Percentiles rank a stretch among this genome's conserved stretches.
phyloP scores from a whole-genome alignment of 2,797 vertebrate genomes.

The Myoxocephalus aenaeus region DNA sequence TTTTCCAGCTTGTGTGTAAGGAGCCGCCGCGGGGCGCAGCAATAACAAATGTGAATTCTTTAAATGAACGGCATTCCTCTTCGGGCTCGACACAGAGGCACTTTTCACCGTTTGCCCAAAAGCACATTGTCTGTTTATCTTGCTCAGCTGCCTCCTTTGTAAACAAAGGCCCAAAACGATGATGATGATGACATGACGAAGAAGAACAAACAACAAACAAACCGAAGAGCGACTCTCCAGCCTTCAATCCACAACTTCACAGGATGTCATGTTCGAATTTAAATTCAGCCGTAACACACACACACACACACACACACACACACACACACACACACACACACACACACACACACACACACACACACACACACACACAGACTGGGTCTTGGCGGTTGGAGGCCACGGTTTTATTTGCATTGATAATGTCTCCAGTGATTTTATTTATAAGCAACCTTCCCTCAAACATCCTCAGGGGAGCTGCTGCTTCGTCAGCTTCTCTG shows the following conservation, averaged over 20 bases:
- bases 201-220: conserved; percentile 20
- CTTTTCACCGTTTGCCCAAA: conserved; percentile 11
- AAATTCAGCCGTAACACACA: too few species aligned
- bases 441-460: conserved; percentile 3
- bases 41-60: conserved; percentile 60
- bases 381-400: background rate
- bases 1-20: background rate
- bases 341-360: too few species aligned
- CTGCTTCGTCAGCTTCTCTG: conserved; percentile 28
- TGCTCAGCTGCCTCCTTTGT: conserved; percentile 41
- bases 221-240: background rate
- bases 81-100: conserved; percentile 8
- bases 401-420: conserved; percentile 46
- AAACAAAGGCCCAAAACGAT: conserved; percentile 40
- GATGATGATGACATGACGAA: conserved; percentile 32
- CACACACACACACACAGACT: background rate
- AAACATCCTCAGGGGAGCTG: background rate
- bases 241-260: conserved; percentile 1
- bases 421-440: conserved; percentile 42
- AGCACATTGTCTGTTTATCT: conserved; percentile 33
- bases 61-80: conserved; percentile 58
- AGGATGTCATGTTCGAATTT: conserved; percentile 26
- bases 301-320: too few species aligned
- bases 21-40: conserved; percentile 18
- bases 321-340: too few species aligned